A percentile compares a stretch with the other conserved stretches of the same genome.
These are phyloP conservation scores for Dysidea cf. avara DNA, from an alignment of 37 sponge, comb jelly and placozoan species.

Conservation along the genomic window DNA sequence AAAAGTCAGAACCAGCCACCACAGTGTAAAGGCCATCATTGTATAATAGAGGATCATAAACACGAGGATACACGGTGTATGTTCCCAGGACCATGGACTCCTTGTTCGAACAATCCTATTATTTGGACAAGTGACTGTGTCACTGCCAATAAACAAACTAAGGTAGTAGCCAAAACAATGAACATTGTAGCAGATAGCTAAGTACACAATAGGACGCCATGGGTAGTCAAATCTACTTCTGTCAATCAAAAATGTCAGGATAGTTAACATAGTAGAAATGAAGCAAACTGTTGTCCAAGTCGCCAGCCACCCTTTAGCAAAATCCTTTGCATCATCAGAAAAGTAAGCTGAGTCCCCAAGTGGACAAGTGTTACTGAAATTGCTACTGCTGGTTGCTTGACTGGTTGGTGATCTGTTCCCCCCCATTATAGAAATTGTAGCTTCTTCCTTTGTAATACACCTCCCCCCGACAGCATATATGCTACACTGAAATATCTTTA, in stretches of 20 bases:
- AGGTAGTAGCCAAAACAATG: conserved; percentile 72
- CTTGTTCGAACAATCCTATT: conserved; percentile 26
- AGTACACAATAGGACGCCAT: conserved; percentile 87
- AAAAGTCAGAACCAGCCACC: conserved; percentile 89
- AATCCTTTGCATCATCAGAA: conserved; percentile 31
- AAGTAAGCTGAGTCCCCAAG: conserved; percentile 34
- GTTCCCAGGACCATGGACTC: conserved; percentile 47
- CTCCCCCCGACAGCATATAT: no score
- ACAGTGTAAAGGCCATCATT: conserved; percentile 72
- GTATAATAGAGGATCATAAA: conserved; percentile 71
- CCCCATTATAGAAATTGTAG: no score
- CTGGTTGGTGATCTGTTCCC: no score
- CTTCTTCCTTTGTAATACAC: no score
- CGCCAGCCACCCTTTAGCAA: conserved; percentile 66
- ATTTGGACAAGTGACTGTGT: conserved; percentile 52
- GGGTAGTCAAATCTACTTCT: conserved; percentile 80
- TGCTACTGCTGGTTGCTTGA: no score
- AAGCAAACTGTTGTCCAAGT: conserved; percentile 77
- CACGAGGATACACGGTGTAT: conserved; percentile 63
- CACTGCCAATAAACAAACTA: conserved; percentile 46
- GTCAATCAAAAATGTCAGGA: conserved; percentile 81
- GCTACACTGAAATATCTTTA: no score
- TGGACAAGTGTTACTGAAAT: no score
- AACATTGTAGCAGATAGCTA: conserved; percentile 68
- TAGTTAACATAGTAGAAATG: conserved; percentile 73